Conservation (phyloP, 2,888 invertebrate species). For the Luperina testacea region DNA sequence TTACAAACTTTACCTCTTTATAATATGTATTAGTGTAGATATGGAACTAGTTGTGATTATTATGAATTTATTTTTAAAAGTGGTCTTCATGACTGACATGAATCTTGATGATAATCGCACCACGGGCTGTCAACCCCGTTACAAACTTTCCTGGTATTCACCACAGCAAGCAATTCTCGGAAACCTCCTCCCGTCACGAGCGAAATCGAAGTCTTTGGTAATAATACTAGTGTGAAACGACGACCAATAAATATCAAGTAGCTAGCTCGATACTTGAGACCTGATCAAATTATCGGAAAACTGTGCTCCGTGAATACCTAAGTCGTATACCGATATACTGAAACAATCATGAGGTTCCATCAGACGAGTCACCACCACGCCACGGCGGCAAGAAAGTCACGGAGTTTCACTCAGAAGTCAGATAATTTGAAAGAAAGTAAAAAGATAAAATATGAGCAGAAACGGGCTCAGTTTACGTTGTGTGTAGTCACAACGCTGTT, state of each 20-base stretch:
- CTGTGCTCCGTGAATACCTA: conserved; percentile 35
- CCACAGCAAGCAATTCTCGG: not conserved
- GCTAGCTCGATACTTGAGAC: conserved; percentile 29
- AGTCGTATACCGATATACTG: not conserved
- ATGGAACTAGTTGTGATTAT: not conserved
- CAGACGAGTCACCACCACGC: not conserved
- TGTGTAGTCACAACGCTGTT: not conserved
- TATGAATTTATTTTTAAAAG: not conserved
- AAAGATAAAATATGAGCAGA: not conserved
- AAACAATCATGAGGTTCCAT: conserved; percentile 1
- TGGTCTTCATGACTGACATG: not conserved
- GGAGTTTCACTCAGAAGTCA: not conserved
- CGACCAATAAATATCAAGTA: conserved; percentile 40
- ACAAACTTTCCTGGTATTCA: not conserved
- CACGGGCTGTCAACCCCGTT: not conserved
- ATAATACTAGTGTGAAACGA: conserved; percentile 17
- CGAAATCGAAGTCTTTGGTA: conserved; percentile 28
- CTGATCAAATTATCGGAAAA: conserved; percentile 51
- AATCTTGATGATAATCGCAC: not conserved
- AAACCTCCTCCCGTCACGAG: conserved; percentile 13
- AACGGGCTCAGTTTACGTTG: not conserved
- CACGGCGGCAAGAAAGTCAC: not conserved
- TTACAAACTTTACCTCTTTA: no score
- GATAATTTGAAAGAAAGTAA: not conserved
- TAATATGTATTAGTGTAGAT: no score